phyloP scores from a whole-genome alignment of 2,113 vertebrate species.

The Lepus timidus region DNA sequence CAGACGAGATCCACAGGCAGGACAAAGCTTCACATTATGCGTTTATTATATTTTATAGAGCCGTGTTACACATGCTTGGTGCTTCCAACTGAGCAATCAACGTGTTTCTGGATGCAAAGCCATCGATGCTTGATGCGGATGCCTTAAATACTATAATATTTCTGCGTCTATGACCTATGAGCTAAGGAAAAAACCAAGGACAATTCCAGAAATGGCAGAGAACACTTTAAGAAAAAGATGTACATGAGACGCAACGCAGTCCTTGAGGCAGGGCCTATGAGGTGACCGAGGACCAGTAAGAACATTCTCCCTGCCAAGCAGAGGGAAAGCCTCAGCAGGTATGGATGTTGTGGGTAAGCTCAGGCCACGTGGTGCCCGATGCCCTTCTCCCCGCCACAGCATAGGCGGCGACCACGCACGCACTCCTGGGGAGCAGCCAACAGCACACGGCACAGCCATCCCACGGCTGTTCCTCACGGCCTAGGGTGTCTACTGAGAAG shows the following conservation, averaged over 20 bases:
- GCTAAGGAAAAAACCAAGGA: constrained; percentile 82
- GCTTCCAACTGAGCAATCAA: constrained; percentile 79
- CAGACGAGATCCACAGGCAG: constrained; percentile 69
- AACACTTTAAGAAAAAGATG: constrained; percentile 77
- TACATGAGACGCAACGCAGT: constrained; percentile 75
- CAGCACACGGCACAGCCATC: not conserved
- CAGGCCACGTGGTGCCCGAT: not conserved
- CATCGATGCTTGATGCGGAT: constrained; percentile 80
- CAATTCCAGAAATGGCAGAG: constrained; percentile 81
- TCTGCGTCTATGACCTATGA: constrained; percentile 84
- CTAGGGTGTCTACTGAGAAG: not conserved
- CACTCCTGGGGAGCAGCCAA: not conserved
- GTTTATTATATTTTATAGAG: constrained; percentile 82
- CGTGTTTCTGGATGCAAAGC: constrained; percentile 84
- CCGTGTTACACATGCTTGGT: constrained; percentile 84
- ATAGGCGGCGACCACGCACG: not conserved
- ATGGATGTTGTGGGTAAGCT: not conserved
- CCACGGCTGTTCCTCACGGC: not conserved
- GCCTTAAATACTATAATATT: constrained; percentile 82
- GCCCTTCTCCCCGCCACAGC: not conserved
- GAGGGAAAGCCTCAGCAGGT: not conserved
- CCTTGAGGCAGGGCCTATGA: constrained; percentile 67
- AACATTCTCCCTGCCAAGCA: not conserved
- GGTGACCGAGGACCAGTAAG: constrained; percentile 52
- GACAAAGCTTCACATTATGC: constrained; percentile 79